Conservation (phyloP, 1,140 invertebrate genomes). For the Aculops lycopersici region DNA sequence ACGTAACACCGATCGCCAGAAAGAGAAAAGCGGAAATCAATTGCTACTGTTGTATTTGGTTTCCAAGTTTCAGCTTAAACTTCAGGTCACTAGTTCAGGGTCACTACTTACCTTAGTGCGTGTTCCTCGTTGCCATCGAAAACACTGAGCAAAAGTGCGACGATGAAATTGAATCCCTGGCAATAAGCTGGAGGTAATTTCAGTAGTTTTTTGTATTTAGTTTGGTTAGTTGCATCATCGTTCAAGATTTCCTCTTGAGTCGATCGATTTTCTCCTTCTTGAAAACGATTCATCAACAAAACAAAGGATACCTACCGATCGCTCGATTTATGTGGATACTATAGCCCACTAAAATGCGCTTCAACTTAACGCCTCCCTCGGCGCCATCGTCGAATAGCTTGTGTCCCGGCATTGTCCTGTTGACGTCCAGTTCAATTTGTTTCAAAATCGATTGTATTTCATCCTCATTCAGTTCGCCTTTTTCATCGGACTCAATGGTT, state of each 20-base stretch:
- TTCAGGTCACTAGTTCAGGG: too few species aligned
- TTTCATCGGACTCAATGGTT: too few species aligned
- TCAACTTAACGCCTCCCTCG: not conserved
- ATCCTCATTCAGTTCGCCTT: too few species aligned
- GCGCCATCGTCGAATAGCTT: not conserved
- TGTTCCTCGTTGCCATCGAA: conserved; percentile 3
- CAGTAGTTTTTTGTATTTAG: too few species aligned
- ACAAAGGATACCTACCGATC: conserved; percentile 2
- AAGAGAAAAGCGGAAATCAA: too few species aligned
- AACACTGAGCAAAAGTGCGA: conserved; percentile 1
- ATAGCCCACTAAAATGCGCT: conserved; percentile 2
- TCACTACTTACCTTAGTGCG: conserved; percentile 2
- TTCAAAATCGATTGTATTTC: not conserved
- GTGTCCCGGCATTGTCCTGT: conserved; percentile 3
- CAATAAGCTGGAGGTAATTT: conserved; percentile 1
- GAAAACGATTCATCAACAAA: too few species aligned
- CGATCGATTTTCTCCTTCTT: too few species aligned
- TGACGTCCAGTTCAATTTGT: conserved; percentile 4
- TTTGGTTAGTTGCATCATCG: too few species aligned
- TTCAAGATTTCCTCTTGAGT: too few species aligned
- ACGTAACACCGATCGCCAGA: too few species aligned
- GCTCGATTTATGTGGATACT: conserved; percentile 4
- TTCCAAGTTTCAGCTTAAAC: too few species aligned
- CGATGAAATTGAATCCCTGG: conserved; percentile 6
- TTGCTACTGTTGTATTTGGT: too few species aligned